Percentiles rank a stretch among this genome's conserved stretches.
Evolutionary conservation across 2,113 vertebrate species (phyloP).

Genomic region (Anolis carolinensis): DNA sequence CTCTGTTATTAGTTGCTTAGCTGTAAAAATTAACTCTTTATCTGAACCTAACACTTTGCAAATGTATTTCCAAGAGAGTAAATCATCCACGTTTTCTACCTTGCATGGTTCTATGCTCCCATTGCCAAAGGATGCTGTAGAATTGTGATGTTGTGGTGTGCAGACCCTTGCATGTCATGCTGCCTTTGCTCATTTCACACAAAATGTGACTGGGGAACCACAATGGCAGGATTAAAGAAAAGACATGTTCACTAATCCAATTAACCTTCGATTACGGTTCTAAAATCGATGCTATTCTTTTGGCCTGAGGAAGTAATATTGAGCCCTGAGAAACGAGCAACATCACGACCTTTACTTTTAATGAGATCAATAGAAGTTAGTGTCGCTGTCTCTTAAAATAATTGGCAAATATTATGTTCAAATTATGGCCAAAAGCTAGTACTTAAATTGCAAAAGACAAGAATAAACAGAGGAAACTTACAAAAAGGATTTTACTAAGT

Average conservation of each 20-base stretch:
- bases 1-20: not conserved
- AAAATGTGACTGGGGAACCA: conserved; percentile 62
- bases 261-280: conserved; percentile 82
- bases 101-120: conserved; percentile 26
- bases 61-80: conserved; percentile 15
- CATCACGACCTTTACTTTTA: conserved; percentile 76
- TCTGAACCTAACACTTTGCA: not conserved
- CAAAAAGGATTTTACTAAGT: conserved; percentile 11
- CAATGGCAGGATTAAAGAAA: conserved; percentile 55
- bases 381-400: conserved; percentile 78
- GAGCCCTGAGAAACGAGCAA: conserved; percentile 65
- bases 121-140: conserved; percentile 31
- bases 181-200: conserved; percentile 69
- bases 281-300: conserved; percentile 75
- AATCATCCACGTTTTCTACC: conserved; percentile 31
- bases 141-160: conserved; percentile 11
- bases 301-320: conserved; percentile 67
- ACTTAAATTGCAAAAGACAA: conserved; percentile 66
- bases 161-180: not conserved
- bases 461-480: conserved; percentile 45
- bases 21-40: not conserved
- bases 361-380: conserved; percentile 78
- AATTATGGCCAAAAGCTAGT: conserved; percentile 63
- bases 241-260: conserved; percentile 75
- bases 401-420: conserved; percentile 77